Percentiles rank a stretch among this genome's conserved stretches.
These are phyloP conservation scores for Daubentonia madagascariensis DNA, from an alignment of 2,113 vertebrate species.

Conservation along the genomic window DNA sequence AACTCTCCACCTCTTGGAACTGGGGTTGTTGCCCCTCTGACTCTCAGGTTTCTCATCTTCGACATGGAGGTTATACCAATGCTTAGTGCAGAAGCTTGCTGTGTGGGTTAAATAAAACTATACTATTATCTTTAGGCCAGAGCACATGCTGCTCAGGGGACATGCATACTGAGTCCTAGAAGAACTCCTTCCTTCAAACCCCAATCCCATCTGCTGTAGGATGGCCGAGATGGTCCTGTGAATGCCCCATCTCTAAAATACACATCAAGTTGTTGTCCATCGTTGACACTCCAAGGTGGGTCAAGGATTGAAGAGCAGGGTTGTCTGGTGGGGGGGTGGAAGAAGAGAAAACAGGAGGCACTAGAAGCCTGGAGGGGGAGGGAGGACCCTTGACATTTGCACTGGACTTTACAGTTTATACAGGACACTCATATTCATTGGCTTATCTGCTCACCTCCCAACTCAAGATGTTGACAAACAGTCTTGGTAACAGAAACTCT, in stretches of 20 bases:
- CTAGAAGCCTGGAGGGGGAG: accelerated
- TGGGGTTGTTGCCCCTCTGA: not conserved
- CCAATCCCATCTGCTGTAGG: not conserved
- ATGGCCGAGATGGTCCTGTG: not conserved
- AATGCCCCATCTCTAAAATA: not conserved
- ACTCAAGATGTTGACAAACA: not conserved
- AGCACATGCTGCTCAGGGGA: not conserved
- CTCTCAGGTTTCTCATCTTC: not conserved
- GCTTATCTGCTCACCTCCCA: not conserved
- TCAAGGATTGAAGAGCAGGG: not conserved
- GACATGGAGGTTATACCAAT: not conserved
- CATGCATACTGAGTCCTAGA: too few species aligned
- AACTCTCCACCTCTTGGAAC: not conserved
- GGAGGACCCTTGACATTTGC: accelerated
- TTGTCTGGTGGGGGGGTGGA: not conserved
- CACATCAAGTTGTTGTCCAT: not conserved
- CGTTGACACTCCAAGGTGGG: not conserved
- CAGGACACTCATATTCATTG: not conserved
- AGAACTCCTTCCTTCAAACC: not conserved
- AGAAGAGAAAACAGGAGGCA: not conserved
- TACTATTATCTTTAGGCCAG: not conserved
- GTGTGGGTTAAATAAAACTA: too few species aligned
- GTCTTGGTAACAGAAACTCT: not conserved
- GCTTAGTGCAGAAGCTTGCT: not conserved
- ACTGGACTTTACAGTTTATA: not conserved